Evolutionary conservation across 92 coral and sea anemone species (phyloP), one percentile per base, ranked within the genome.

Genomic region (Epizoanthus ramosus): DNA sequence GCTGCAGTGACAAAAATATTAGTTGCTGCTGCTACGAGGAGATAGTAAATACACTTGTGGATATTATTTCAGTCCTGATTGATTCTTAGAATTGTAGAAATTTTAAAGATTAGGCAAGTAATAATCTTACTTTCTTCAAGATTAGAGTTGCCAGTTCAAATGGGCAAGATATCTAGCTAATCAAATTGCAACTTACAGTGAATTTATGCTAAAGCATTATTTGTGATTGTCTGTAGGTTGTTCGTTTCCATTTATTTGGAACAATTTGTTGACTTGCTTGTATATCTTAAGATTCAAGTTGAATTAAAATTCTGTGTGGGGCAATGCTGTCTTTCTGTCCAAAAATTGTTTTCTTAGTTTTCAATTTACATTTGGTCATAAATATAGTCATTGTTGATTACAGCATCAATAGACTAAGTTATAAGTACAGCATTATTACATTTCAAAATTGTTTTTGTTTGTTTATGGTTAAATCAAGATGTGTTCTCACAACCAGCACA

Each of bases 1-100:
- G 59, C 28, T 60, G 45, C 22, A 43, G 8, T 77, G 56, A 60
- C 71, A n/a, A 58, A 77, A 76, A 22, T n/a, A 12, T 35, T 39
- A 21, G 23, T 35, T 35, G 24, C 69, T 19, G 81, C 22, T 60
- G 39, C 63, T 69, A 50, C 0, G 54, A 50, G 54, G 13, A 63
- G 43, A 77, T 77, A 23, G 23, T n/a, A 60, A 75, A 28, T 33
- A 35, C 65, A 18, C 31, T 1, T 23, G 22, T 7, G 28, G 25
- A 77, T 45, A 61, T 60, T 37, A 63, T 77, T 61, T 18, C 80
- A 6, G 72, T 67, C 3, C n/a, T 19, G 16, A 1, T 50, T 50
- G 3, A 50, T 13, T 50, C 54, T 50, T 50, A 12, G 54, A 50
- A 9, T 13, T 50, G 54, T 50, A 50, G 54, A 50, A 10, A 50